Base-by-base conservation (phyloP, 2,113 vertebrate species). In the Podocnemis expansa region DNA sequence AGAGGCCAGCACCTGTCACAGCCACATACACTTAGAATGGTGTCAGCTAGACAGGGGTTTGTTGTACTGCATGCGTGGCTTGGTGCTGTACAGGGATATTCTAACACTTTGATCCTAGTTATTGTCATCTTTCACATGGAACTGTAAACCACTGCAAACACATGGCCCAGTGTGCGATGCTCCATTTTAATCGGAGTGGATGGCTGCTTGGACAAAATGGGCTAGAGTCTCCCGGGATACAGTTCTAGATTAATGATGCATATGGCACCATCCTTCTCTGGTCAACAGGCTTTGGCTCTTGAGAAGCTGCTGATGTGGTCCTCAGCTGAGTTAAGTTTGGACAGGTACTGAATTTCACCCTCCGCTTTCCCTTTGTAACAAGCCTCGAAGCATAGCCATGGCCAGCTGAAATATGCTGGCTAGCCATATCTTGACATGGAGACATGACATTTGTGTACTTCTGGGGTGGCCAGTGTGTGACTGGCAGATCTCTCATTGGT, bases 191-290 rank as follows among this genome's bases (percentile, higher is more conserved):
- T 22, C 9, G 21, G 29, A 31, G 14, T 31, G 58, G 8, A n/a
- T 1, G 80, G 11, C 19, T 22, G 70, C 38, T 6, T 73, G 70
- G 70, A 21, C 70, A 41, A 41, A n/a, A 12, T 41, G 38, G 70
- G 38, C 73, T 11, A 13, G 14, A 16, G 60, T 34, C 89, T 9
- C 41, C 3, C 1, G 0, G 43, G 78, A 24, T 0, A 2, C 1
- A 5, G 56, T 2, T 4, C 41, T 4, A 3, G 0, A 17, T n/a
- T n/a, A 16, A 8, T 14, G 3, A 14, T 0, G 43, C 0, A 5
- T 25, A 51, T 1, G 51, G 6, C 60, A 1, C 5, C 1, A 24
- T 3, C 78, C 8, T 31, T 31, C 75, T 19, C 75, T 49, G 5
- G 0, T 1, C 0, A 1, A 55, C 0, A 29, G 78, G n/a, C 38